Evolutionary conservation across 2,797 vertebrate genomes (phyloP).

Genomic region (Coracias cyanogaster): DNA sequence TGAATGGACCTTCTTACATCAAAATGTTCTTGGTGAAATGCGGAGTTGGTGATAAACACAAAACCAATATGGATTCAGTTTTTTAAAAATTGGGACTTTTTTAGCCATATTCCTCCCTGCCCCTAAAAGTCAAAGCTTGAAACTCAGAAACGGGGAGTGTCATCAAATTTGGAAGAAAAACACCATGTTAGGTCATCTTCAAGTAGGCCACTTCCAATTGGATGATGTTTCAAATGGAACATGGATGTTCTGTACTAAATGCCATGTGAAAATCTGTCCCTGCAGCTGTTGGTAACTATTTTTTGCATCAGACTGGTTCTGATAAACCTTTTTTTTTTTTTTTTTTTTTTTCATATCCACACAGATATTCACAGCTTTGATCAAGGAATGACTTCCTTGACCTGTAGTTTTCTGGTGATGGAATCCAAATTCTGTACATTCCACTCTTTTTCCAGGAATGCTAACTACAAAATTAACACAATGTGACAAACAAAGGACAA

Average conservation of each 20-base stretch:
- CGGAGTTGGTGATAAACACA: background rate
- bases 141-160: background rate
- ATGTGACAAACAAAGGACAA: background rate
- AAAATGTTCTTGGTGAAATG: background rate
- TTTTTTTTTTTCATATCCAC: background rate
- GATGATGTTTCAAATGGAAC: background rate
- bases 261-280: background rate
- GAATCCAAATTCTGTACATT: slow-evolving; percentile 46
- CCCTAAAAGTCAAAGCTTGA: background rate
- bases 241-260: background rate
- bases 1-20: background rate
- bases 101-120: background rate
- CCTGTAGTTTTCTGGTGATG: background rate
- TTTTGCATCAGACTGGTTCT: background rate
- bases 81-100: fast-evolving
- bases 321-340: background rate
- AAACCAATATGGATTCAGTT: background rate
- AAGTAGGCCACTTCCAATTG: background rate
- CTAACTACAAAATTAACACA: slow-evolving; percentile 53
- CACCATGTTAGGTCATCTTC: background rate
- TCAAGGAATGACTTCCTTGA: slow-evolving; percentile 1
- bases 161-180: background rate
- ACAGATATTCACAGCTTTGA: slow-evolving; percentile 5
- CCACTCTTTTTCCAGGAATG: slow-evolving; percentile 34
- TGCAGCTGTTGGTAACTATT: background rate